Evolutionary conservation across 1,140 invertebrate species (phyloP).

Genomic region (Musca domestica): DNA sequence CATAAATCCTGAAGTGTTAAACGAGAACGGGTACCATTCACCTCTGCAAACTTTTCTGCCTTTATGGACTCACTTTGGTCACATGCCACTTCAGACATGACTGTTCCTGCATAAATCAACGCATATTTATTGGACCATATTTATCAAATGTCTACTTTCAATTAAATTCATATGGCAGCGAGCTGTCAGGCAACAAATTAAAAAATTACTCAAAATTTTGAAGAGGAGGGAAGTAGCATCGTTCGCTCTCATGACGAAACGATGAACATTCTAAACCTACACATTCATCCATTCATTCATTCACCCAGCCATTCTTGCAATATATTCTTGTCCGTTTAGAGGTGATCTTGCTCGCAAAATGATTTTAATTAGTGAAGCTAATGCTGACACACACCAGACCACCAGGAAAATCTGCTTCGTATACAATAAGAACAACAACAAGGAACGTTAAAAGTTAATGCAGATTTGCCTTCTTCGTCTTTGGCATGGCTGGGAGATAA

Average conservation of each 20-base stretch:
- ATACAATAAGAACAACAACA: neutral
- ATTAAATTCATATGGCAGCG: slow-evolving; percentile 53
- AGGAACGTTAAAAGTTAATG: too few relatives aligned
- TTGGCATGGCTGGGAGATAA: neutral
- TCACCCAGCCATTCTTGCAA: neutral
- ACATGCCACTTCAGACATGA: slow-evolving; percentile 10
- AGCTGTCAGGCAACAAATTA: slow-evolving; percentile 53
- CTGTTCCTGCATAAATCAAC: slow-evolving; percentile 8
- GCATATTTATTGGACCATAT: slow-evolving; percentile 16
- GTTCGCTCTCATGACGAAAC: neutral
- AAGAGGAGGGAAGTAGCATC: neutral
- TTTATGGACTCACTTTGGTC: neutral
- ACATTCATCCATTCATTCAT: neutral
- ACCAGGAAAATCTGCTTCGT: slow-evolving; percentile 2
- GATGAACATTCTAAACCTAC: neutral
- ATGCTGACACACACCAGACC: slow-evolving; percentile 12
- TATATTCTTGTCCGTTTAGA: neutral
- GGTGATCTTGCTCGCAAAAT: neutral
- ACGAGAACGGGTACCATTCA: too few relatives aligned
- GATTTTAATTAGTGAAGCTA: slow-evolving; percentile 24
- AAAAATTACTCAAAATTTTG: slow-evolving; percentile 45
- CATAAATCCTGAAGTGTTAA: neutral
- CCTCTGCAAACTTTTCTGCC: slow-evolving; percentile 8
- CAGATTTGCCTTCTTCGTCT: neutral
- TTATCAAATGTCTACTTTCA: slow-evolving; percentile 54